These are phyloP conservation scores for Heloderma charlesbogerti DNA, from an alignment of 2,113 vertebrate species.

Conservation along the genomic window DNA sequence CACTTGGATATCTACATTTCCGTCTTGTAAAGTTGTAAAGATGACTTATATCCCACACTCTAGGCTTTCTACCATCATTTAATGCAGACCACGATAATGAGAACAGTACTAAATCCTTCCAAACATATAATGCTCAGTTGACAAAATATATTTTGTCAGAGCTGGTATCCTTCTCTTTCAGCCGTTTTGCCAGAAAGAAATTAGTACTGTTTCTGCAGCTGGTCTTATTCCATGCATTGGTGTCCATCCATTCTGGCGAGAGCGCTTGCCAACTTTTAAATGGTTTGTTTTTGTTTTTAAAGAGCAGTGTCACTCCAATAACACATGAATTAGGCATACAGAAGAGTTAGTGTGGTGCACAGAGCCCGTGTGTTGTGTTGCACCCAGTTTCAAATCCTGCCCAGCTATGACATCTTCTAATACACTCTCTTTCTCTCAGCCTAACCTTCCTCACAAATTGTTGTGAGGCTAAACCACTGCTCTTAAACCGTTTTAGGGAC, in stretches of 20 bases:
- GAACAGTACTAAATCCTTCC: background rate
- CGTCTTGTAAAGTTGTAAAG: background rate
- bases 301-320: background rate
- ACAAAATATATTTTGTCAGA: background rate
- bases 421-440: background rate
- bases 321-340: background rate
- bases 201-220: background rate
- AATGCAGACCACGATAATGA: background rate
- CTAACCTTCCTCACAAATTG: background rate
- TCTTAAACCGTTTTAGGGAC: background rate
- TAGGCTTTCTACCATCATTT: background rate
- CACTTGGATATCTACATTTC: background rate
- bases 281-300: background rate
- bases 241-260: background rate
- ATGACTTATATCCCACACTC: background rate
- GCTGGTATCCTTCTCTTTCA: background rate
- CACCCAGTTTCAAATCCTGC: background rate
- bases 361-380: background rate
- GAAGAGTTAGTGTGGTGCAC: background rate
- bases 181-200: background rate
- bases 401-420: background rate
- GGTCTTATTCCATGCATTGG: background rate
- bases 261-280: background rate
- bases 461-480: background rate
- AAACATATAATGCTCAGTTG: background rate